A percentile compares a stretch with the other conserved stretches of the same genome.
Evolutionary conservation across 2,113 vertebrate genomes (phyloP).

Genomic region (Amphiprion percula): DNA sequence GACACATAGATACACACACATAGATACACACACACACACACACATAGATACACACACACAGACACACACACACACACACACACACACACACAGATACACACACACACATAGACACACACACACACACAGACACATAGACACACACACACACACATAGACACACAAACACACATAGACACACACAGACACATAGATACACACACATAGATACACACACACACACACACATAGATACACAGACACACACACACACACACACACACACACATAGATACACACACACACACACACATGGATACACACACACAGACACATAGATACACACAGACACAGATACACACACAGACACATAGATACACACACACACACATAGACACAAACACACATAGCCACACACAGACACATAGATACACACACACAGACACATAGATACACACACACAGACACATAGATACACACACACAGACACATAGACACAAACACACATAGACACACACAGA

Average conservation of each 20-base stretch:
- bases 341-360: constrained; percentile 4
- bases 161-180: background rate
- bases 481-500: background rate
- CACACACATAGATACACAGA: background rate
- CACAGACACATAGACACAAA: background rate
- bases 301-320: background rate
- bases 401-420: background rate
- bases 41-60: too few species aligned
- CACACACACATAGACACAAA: constrained; percentile 1
- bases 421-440: constrained; percentile 1
- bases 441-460: background rate
- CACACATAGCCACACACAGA: background rate
- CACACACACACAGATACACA: too few species aligned
- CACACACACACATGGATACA: background rate
- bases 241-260: constrained; percentile 20
- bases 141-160: background rate
- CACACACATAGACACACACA: too few species aligned
- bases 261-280: constrained; percentile 1
- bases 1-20: too few species aligned
- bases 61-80: too few species aligned
- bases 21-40: too few species aligned
- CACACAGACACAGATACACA: constrained; percentile 3
- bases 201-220: constrained; percentile 9
- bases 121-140: background rate
- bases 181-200: constrained; percentile 6